Conservation (phyloP, 92 coral and sea anemone species). For the Actinernus sp. region DNA sequence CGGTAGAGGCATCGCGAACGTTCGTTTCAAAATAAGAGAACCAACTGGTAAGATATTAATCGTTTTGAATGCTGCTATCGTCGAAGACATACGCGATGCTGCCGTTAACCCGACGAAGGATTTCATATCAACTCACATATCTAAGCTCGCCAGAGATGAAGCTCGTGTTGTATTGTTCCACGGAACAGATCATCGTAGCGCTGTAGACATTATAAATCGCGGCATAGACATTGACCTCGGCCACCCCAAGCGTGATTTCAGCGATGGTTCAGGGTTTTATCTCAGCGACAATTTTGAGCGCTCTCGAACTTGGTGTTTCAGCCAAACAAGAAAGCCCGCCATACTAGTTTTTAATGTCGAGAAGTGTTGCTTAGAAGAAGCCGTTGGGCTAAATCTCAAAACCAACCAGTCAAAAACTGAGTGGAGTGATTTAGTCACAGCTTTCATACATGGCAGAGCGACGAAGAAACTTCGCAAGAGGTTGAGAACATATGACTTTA, state of each 20-base stretch:
- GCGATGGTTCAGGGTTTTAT: conserved; percentile 20
- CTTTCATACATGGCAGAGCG: background rate
- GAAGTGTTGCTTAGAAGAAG: background rate
- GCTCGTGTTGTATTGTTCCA: conserved; percentile 4
- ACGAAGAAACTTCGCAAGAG: background rate
- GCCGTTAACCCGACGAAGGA: too few species aligned
- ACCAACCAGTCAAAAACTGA: background rate
- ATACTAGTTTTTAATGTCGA: background rate
- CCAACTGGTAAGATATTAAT: too few species aligned
- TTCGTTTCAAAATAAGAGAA: too few species aligned
- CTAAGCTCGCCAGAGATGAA: too few species aligned
- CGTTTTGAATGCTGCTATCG: too few species aligned
- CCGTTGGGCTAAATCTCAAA: background rate
- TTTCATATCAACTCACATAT: too few species aligned
- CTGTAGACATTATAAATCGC: conserved; percentile 2
- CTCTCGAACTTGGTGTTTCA: background rate
- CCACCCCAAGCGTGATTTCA: background rate
- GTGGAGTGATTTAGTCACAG: background rate
- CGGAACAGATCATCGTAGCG: conserved; percentile 13
- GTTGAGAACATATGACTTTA: background rate
- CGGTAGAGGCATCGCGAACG: too few species aligned
- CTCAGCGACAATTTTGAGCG: background rate
- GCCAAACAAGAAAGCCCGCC: background rate
- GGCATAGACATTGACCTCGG: conserved; percentile 5
- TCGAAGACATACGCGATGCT: too few species aligned